Evolutionary conservation across 2,888 invertebrate genomes (phyloP).

Genomic region (Tanaodytes sp.): DNA sequence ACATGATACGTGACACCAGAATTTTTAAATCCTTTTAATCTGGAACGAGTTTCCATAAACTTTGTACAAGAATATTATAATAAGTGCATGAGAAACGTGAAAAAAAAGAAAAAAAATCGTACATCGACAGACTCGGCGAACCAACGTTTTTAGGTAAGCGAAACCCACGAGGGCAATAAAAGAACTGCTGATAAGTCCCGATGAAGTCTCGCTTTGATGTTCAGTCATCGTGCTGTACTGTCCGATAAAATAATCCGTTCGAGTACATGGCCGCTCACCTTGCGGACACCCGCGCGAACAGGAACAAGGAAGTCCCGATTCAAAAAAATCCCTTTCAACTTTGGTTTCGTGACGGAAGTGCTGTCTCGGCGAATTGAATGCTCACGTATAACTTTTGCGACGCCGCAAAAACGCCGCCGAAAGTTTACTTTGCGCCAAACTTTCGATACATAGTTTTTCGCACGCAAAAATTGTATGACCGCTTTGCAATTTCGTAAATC

Average conservation of each 20-base stretch:
- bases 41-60: too few relatives aligned
- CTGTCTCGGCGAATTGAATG: constrained; percentile 36
- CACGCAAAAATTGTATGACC: constrained; percentile 16
- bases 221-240: constrained; percentile 50
- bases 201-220: constrained; percentile 54
- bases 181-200: constrained; percentile 49
- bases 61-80: too few relatives aligned
- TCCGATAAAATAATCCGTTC: constrained; percentile 23
- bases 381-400: constrained; percentile 20
- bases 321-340: constrained; percentile 21
- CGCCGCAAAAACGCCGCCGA: constrained; percentile 20
- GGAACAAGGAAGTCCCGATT: constrained; percentile 28
- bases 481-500: constrained; percentile 12
- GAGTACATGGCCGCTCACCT: constrained; percentile 8
- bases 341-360: constrained; percentile 36
- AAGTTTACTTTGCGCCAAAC: constrained; percentile 20
- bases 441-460: constrained; percentile 18
- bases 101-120: too few relatives aligned
- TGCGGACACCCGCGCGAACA: constrained; percentile 1
- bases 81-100: too few relatives aligned
- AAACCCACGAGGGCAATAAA: too few relatives aligned
- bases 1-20: too few relatives aligned
- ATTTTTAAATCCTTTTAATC: too few relatives aligned
- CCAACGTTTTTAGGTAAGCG: too few relatives aligned
- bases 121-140: too few relatives aligned